Evolutionary conservation across 2,888 invertebrate genomes (phyloP), one percentile per base, ranked within the genome.

Genomic region (Troides aeacus): DNA sequence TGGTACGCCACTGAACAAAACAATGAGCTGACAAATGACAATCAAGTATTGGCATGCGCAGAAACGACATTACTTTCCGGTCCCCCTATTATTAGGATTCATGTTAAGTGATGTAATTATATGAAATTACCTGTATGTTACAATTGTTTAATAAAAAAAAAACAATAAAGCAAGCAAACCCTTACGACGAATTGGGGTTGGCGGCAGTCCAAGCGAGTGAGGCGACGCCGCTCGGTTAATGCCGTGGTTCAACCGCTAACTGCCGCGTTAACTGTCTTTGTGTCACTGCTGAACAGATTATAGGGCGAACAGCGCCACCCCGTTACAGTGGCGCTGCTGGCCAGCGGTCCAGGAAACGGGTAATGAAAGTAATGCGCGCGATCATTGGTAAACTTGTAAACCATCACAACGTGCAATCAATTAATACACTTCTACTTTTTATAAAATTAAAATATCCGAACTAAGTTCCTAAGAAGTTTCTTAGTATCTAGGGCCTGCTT

Each of bases 231-330:
- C 58, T 59, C 36, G 30, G 62, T 59, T 70, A 62, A 62, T 30
- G 66, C 50, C 58, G 23, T n/a, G 30, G 50, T 36, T 39, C 23
- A 61, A 66, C 62, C 63, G 62, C 68, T 62, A 69, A 73, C 72
- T 62, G 68, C 72, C 58, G 46, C 68, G 73, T 71, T 74, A 72
- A 74, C 71, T 74, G 69, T 68, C 67, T 64, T 62, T n/a, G 53
- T 6, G 53, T 72, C 63, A 66, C 66, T 70, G 42, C 62, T 30
- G 50, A 42, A 39, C 57, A 57, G 59, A 63, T 66, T 70, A 70
- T 62, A 64, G 65, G 65, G 39, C 58, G 17, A 53, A 46, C 56
- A 36, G 39, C 24, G 46, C 21, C 62, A 23, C 36, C 62, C 53
- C 57, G 65, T 62, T 60, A 69, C 70, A 66, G 71, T 65, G 62